phyloP scores from a whole-genome alignment of 2,797 vertebrate genomes.

The Hypotaenidia philippensis region DNA sequence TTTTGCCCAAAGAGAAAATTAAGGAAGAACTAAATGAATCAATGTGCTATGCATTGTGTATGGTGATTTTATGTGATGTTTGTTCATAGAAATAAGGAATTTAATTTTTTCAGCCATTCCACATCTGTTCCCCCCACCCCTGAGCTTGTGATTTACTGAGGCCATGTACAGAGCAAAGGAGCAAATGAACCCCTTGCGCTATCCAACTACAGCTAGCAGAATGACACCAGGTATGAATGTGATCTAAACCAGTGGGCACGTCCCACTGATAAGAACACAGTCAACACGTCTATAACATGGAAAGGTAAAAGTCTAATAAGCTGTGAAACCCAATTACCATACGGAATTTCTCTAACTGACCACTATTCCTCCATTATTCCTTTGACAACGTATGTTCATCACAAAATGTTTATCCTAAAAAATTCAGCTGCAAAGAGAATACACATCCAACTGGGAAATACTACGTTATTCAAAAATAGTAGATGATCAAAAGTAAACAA shows the following conservation, averaged over 20 bases:
- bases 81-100: conserved; percentile 70
- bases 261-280: conserved; percentile 73
- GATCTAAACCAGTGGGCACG: conserved; percentile 30
- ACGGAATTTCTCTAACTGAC: neutral
- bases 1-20: conserved; percentile 79
- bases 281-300: neutral
- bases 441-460: neutral
- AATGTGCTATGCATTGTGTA: conserved; percentile 78
- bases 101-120: conserved; percentile 74
- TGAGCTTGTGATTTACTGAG: conserved; percentile 12
- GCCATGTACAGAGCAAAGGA: conserved; percentile 47
- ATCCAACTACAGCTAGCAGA: conserved; percentile 18
- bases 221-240: conserved; percentile 17
- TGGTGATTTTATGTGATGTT: conserved; percentile 82
- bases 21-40: conserved; percentile 81
- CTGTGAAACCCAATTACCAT: neutral
- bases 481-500: neutral
- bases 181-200: conserved; percentile 2
- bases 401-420: neutral
- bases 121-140: conserved; percentile 58
- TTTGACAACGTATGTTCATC: neutral
- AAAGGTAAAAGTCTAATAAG: conserved; percentile 7
- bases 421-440: neutral
- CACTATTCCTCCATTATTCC: neutral
- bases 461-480: neutral